Conservation (phyloP, 2,797 vertebrate species). For the Merluccius polli region DNA sequence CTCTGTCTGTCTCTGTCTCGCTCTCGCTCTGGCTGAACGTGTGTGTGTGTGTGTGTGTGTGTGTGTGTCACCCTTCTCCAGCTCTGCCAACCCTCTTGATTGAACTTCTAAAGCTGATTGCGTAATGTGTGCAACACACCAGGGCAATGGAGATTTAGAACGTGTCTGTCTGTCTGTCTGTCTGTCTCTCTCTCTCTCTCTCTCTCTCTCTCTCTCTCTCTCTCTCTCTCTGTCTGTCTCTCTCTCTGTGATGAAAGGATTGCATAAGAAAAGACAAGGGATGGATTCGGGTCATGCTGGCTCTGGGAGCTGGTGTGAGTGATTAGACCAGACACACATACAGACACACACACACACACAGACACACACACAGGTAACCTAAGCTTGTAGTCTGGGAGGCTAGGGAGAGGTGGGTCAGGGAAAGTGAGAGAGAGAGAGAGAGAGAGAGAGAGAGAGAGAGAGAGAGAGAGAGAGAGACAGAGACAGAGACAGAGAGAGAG, state of each 20-base stretch:
- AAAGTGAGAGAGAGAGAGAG: not conserved
- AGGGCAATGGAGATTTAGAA: slow-evolving; percentile 72
- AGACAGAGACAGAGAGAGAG: too few species aligned
- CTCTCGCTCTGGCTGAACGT: too few species aligned
- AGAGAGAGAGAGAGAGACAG: too few species aligned
- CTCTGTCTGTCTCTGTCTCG: too few species aligned
- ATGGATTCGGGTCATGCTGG: slow-evolving; percentile 69
- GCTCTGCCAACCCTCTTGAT: slow-evolving; percentile 50
- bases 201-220: slow-evolving; percentile 9
- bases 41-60: too few species aligned
- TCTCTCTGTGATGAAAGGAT: slow-evolving; percentile 55
- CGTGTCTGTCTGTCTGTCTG: slow-evolving; percentile 19
- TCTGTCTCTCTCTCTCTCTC: slow-evolving; percentile 11
- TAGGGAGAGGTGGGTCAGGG: slow-evolving; percentile 19
- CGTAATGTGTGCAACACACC: slow-evolving; percentile 62
- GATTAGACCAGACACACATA: slow-evolving; percentile 67
- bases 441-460: too few species aligned
- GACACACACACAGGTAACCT: slow-evolving; percentile 31
- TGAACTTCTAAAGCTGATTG: slow-evolving; percentile 68
- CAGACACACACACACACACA: not conserved
- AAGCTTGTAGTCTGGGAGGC: slow-evolving; percentile 42
- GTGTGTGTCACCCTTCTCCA: not conserved
- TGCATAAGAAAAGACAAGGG: slow-evolving; percentile 66
- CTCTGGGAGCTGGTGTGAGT: slow-evolving; percentile 57
- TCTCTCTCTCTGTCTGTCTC: slow-evolving; percentile 22